phyloP scores from a whole-genome alignment of 1,140 invertebrate genomes.

The Drosophila aff. region DNA sequence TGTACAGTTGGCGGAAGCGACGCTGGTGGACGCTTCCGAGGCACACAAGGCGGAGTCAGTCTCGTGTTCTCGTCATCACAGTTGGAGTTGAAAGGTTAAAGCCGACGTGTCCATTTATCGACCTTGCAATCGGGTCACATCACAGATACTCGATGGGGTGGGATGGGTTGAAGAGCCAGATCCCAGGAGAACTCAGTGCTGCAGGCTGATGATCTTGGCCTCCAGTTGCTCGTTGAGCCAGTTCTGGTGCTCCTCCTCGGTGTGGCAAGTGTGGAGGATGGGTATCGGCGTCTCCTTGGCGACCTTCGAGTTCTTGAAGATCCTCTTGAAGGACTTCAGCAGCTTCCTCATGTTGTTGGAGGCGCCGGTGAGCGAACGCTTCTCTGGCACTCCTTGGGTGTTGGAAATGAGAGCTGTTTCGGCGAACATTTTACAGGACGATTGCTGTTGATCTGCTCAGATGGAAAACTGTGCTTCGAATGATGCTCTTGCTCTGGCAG shows the following conservation, averaged over 20 bases:
- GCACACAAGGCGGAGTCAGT: conserved; percentile 45
- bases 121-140: conserved; percentile 47
- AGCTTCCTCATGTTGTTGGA: conserved; percentile 65
- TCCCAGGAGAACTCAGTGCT: conserved; percentile 19
- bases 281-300: conserved; percentile 11
- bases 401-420: conserved; percentile 34
- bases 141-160: conserved; percentile 52
- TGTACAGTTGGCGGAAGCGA: conserved; percentile 51
- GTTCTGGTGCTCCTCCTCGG: conserved; percentile 74
- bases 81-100: conserved; percentile 53
- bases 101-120: conserved; percentile 48
- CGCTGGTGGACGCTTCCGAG: conserved; percentile 14
- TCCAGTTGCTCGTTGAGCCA: conserved; percentile 75
- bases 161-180: not conserved
- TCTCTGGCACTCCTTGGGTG: conserved; percentile 24
- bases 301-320: conserved; percentile 49
- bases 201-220: conserved; percentile 15
- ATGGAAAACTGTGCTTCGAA: conserved; percentile 49
- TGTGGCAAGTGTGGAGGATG: conserved; percentile 26
- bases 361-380: conserved; percentile 55
- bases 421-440: conserved; percentile 50
- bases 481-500: conserved; percentile 37
- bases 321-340: conserved; percentile 54
- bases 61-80: conserved; percentile 68
- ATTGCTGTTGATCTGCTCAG: conserved; percentile 31